These are phyloP conservation scores for Oreonectes daqikongensis DNA, from an alignment of 2,797 vertebrate species.

Conservation along the genomic window DNA sequence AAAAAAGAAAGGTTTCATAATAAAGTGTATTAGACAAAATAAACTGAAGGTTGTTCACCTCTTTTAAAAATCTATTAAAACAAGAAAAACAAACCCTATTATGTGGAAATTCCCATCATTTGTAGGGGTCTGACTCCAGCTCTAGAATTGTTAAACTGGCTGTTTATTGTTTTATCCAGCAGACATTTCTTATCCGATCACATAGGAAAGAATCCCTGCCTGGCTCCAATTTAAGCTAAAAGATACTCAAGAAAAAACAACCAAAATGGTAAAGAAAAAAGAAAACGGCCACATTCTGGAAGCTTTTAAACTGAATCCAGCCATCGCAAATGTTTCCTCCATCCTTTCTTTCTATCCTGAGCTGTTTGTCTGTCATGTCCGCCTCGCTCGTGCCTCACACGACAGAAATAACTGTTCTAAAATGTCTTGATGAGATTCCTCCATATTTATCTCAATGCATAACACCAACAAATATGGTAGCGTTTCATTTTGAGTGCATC, in stretches of 20 bases:
- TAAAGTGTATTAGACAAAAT: too few species aligned
- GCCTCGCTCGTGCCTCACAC: not conserved
- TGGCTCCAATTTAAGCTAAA: conserved; percentile 17
- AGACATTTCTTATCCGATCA: conserved; percentile 33
- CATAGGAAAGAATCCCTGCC: conserved; percentile 4
- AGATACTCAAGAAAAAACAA: not conserved
- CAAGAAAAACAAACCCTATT: not conserved
- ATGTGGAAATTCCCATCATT: not conserved
- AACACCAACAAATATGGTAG: conserved; percentile 47
- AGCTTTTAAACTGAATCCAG: not conserved
- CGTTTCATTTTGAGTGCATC: conserved; percentile 25
- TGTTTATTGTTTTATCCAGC: conserved; percentile 37
- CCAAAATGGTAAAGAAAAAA: not conserved
- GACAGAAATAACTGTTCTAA: conserved; percentile 44
- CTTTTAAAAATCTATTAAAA: not conserved
- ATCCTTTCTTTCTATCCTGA: not conserved
- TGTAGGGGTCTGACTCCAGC: conserved; percentile 10
- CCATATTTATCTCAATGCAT: conserved; percentile 39
- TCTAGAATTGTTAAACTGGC: conserved; percentile 12
- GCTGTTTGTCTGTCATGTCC: conserved; percentile 1
- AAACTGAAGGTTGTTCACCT: too few species aligned
- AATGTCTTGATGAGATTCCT: conserved; percentile 43
- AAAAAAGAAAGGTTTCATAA: too few species aligned
- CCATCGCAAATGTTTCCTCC: not conserved
- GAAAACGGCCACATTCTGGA: not conserved